phyloP scores from a whole-genome alignment of 2,113 vertebrate genomes.

The Heterotilapia buettikoferi region DNA sequence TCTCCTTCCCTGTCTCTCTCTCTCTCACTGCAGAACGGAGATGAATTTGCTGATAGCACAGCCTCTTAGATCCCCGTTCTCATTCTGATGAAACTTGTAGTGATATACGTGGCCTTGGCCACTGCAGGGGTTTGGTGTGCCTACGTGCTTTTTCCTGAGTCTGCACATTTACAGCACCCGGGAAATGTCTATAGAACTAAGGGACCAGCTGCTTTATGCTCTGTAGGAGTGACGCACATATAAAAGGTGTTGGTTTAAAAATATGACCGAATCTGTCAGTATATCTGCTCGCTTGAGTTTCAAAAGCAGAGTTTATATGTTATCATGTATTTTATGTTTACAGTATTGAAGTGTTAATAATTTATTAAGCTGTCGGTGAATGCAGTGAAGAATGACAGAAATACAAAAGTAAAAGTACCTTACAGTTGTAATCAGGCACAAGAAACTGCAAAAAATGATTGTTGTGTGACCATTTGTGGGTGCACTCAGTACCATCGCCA shows the following conservation, averaged over 20 bases:
- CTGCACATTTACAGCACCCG: conserved; percentile 39
- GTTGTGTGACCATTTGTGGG: not conserved
- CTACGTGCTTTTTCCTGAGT: conserved; percentile 30
- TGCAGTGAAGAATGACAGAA: not conserved
- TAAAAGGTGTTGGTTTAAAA: not conserved
- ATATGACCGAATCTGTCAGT: not conserved
- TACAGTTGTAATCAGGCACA: not conserved
- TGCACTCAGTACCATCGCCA: not conserved
- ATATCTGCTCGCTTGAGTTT: not conserved
- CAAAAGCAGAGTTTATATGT: not conserved
- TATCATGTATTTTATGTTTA: not conserved
- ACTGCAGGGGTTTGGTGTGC: conserved; percentile 26
- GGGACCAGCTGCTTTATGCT: not conserved
- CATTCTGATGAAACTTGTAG: conserved; percentile 38
- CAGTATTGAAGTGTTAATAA: not conserved
- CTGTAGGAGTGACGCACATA: not conserved
- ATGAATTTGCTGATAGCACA: conserved; percentile 53
- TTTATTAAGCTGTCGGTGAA: not conserved
- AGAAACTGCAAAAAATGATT: not conserved
- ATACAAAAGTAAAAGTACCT: not conserved
- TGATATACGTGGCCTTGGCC: conserved; percentile 43
- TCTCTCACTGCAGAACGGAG: conserved; percentile 16
- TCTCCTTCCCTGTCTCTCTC: not conserved
- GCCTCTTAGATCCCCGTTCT: not conserved
- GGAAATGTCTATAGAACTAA: not conserved